A percentile compares a stretch with the other conserved stretches of the same genome.
Evolutionary conservation across 2,113 vertebrate genomes (phyloP).

Genomic region (Vulpes vulpes): DNA sequence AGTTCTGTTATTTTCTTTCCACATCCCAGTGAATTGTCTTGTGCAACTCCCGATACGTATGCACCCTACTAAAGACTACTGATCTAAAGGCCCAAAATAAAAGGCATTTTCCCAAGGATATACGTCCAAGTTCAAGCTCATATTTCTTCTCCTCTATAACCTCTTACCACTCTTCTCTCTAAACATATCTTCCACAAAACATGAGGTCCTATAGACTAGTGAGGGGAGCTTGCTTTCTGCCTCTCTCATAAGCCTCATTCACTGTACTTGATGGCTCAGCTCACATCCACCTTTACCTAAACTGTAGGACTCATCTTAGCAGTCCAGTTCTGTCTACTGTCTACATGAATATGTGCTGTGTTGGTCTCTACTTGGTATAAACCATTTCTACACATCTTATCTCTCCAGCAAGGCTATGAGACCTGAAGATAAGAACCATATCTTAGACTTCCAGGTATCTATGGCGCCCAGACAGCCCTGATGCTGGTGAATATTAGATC

Average conservation of each 20-base stretch:
- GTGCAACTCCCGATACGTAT: not conserved
- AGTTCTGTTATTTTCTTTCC: not conserved
- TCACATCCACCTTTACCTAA: not conserved
- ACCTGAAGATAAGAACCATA: not conserved
- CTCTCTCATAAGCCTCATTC: not conserved
- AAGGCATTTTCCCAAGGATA: not conserved
- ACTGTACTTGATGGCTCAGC: not conserved
- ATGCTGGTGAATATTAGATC: not conserved
- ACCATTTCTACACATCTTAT: not conserved
- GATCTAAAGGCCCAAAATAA: not conserved
- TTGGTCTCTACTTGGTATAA: not conserved
- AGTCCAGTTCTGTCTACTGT: not conserved
- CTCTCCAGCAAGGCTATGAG: not conserved
- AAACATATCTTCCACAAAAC: slow-evolving; percentile 3
- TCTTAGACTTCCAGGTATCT: not conserved
- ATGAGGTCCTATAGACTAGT: not conserved
- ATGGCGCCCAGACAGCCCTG: not conserved
- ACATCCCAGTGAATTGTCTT: not conserved
- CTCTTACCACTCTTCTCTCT: not conserved
- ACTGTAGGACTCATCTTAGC: not conserved
- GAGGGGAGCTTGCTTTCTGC: not conserved
- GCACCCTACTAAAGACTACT: not conserved
- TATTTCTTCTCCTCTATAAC: not conserved
- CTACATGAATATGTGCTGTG: not conserved
- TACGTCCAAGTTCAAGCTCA: not conserved